Conservation (phyloP, 2,888 invertebrate genomes). For the Drosophila rellima region DNA sequence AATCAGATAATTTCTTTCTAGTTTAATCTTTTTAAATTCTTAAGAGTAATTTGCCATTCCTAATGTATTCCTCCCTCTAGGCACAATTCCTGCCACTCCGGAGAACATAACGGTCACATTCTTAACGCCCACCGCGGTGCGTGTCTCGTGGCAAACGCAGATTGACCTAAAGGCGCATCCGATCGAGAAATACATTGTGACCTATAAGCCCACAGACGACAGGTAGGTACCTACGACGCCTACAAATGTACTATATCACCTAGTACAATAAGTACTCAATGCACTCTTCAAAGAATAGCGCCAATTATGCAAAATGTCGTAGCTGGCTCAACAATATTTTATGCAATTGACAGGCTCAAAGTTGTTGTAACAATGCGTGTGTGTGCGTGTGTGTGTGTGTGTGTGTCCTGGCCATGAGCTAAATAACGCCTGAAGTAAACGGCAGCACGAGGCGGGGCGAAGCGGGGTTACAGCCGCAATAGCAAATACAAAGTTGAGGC, state of each 20-base stretch:
- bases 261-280: not conserved
- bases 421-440: constrained; percentile 62
- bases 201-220: constrained; percentile 95
- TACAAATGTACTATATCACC: constrained; percentile 14
- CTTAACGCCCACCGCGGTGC: constrained; percentile 93
- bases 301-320: constrained; percentile 59
- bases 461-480: constrained; percentile 21
- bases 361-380: constrained; percentile 1
- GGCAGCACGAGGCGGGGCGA: not conserved
- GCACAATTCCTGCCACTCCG: constrained; percentile 89
- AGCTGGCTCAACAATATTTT: constrained; percentile 49
- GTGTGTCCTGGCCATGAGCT: constrained; percentile 69
- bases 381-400: constrained; percentile 22
- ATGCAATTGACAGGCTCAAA: constrained; percentile 71
- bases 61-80: not conserved
- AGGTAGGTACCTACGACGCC: constrained; percentile 88
- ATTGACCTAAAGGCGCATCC: constrained; percentile 88
- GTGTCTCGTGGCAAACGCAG: constrained; percentile 94
- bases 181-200: constrained; percentile 96
- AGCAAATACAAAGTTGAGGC: constrained; percentile 71
- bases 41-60: not conserved
- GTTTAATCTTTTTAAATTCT: too few species aligned
- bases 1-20: too few species aligned
- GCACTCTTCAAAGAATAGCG: constrained; percentile 25
- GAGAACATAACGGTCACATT: constrained; percentile 96